Evolutionary conservation across 2,797 vertebrate species (phyloP).

Genomic region (Typhlichthys subterraneus): DNA sequence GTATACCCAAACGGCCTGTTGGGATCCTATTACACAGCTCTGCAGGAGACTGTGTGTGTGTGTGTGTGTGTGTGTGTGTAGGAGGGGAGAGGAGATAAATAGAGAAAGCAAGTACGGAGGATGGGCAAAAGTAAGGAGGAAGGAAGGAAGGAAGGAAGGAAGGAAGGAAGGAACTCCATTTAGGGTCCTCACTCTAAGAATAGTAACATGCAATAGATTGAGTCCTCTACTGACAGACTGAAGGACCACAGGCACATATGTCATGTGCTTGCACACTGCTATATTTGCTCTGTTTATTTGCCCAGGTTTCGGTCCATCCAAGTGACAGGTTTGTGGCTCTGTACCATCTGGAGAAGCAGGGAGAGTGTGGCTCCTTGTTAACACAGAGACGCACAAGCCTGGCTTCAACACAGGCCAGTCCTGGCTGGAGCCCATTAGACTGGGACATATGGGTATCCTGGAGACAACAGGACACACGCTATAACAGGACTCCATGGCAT

Average conservation of each 20-base stretch:
- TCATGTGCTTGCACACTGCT: too few relatives aligned
- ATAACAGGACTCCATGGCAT: constrained; percentile 13
- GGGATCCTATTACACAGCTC: constrained; percentile 15
- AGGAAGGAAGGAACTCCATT: too few relatives aligned
- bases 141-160: constrained; percentile 1
- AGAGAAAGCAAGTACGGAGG: neutral
- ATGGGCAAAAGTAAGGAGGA: neutral
- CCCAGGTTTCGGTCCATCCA: constrained; percentile 31
- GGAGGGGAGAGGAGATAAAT: neutral
- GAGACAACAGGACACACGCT: constrained; percentile 21
- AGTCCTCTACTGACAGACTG: too few relatives aligned
- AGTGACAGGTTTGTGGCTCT: constrained; percentile 35
- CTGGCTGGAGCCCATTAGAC: constrained; percentile 28
- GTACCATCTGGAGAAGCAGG: constrained; percentile 42
- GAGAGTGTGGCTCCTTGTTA: constrained; percentile 20
- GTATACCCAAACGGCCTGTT: constrained; percentile 11
- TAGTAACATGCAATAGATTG: too few relatives aligned
- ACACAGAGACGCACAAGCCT: constrained; percentile 14
- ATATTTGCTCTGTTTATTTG: constrained; percentile 1
- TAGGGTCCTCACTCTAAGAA: too few relatives aligned
- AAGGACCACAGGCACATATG: too few relatives aligned
- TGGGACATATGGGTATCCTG: constrained; percentile 30
- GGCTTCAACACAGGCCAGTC: constrained; percentile 9
- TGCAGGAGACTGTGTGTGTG: neutral
- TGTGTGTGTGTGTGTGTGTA: too few relatives aligned